Conservation (phyloP, 1,140 invertebrate species). For the Lethocerus indicus region DNA sequence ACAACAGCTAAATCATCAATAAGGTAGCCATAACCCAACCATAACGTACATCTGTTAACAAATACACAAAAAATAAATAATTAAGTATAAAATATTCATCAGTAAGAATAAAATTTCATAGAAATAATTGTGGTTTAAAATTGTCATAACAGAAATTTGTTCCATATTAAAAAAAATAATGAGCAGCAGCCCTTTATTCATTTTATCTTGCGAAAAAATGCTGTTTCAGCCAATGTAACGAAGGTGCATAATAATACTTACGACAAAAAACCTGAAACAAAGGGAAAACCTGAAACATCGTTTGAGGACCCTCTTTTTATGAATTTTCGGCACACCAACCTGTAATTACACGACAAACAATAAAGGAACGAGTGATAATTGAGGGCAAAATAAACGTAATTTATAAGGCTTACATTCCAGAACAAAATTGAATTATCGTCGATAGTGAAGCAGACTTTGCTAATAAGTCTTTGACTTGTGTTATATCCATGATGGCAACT, state of each 20-base stretch:
- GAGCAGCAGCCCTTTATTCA: constrained; percentile 11
- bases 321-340: constrained; percentile 47
- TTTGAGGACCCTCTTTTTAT: constrained; percentile 43
- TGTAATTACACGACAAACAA: constrained; percentile 19
- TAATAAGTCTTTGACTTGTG: constrained; percentile 27
- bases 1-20: neutral
- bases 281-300: constrained; percentile 51
- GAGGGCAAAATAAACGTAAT: neutral
- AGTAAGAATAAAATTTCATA: too few species aligned
- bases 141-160: too few species aligned
- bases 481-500: neutral
- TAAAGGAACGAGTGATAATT: neutral
- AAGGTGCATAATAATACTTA: constrained; percentile 31
- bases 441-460: constrained; percentile 42
- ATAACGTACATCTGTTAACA: neutral
- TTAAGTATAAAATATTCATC: too few species aligned
- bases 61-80: too few species aligned
- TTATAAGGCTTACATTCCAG: constrained; percentile 40
- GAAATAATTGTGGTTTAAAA: too few species aligned
- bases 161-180: constrained; percentile 7
- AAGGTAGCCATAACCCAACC: neutral
- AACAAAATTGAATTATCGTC: constrained; percentile 48
- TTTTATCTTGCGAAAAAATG: constrained; percentile 14
- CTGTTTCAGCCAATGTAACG: too few species aligned
- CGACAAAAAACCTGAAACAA: constrained; percentile 58